phyloP scores from a whole-genome alignment of 2,797 vertebrate genomes.

The Poecilia wingei region DNA sequence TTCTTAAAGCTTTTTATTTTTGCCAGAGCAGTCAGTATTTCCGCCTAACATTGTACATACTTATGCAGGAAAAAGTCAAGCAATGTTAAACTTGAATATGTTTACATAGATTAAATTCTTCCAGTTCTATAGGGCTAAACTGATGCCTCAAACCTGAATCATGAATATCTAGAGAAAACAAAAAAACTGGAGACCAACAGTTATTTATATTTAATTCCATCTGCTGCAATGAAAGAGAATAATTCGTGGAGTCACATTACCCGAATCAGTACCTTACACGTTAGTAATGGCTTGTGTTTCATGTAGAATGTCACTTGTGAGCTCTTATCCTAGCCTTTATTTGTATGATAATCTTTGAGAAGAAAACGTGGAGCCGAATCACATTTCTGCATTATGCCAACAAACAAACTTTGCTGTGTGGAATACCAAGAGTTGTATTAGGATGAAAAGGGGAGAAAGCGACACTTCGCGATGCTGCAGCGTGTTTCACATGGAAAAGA shows the following conservation, averaged over 20 bases:
- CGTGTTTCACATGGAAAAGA: conserved; percentile 32
- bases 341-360: conserved; percentile 74
- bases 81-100: not conserved
- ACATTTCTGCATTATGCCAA: conserved; percentile 65
- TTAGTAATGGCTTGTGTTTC: conserved; percentile 61
- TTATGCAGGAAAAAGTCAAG: not conserved
- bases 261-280: conserved; percentile 52
- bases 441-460: conserved; percentile 51
- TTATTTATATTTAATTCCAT: conserved; percentile 63
- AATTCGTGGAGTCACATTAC: conserved; percentile 68
- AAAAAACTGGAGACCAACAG: conserved; percentile 30
- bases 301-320: conserved; percentile 12
- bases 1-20: conserved; percentile 1
- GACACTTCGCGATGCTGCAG: conserved; percentile 46
- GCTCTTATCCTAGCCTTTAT: conserved; percentile 53
- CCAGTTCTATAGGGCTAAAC: conserved; percentile 4
- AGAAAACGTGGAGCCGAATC: conserved; percentile 69
- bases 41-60: not conserved
- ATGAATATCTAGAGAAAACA: conserved; percentile 41
- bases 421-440: conserved; percentile 76
- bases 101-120: conserved; percentile 23
- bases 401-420: conserved; percentile 26
- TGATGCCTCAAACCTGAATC: conserved; percentile 42
- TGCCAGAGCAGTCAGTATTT: not conserved
- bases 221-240: conserved; percentile 57